Conservation (phyloP, 2,113 vertebrate genomes). For the Gopherus evgoodei region DNA sequence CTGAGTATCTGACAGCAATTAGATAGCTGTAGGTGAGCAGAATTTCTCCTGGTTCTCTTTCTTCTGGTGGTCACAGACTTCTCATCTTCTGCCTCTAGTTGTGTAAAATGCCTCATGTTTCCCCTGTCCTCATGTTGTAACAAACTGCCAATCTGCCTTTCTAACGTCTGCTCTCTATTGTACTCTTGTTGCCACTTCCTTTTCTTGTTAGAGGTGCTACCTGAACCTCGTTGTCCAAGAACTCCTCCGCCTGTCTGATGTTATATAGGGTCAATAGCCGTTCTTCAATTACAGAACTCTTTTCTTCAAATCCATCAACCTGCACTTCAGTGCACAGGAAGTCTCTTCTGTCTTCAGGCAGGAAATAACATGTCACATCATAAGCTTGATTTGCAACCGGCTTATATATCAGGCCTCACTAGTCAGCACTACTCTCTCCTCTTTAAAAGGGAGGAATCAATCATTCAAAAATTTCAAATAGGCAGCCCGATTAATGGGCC, state of each 20-base stretch:
- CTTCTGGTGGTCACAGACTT: not conserved
- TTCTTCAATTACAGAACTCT: not conserved
- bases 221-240: not conserved
- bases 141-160: not conserved
- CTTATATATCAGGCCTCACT: not conserved
- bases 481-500: not conserved
- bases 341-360: not conserved
- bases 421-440: not conserved
- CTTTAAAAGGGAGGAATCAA: not conserved
- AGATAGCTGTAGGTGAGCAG: not conserved
- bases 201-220: not conserved
- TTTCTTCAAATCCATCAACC: not conserved
- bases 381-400: not conserved
- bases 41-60: not conserved
- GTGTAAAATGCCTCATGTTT: not conserved
- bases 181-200: not conserved
- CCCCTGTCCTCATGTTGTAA: not conserved
- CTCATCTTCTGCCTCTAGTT: not conserved
- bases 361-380: not conserved
- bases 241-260: not conserved
- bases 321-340: rapidly evolving
- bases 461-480: not conserved
- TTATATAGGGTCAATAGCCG: not conserved
- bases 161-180: not conserved
- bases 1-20: not conserved